Evolutionary conservation across 2,113 vertebrate species (phyloP).

Genomic region (Ailuropoda melanoleuca): DNA sequence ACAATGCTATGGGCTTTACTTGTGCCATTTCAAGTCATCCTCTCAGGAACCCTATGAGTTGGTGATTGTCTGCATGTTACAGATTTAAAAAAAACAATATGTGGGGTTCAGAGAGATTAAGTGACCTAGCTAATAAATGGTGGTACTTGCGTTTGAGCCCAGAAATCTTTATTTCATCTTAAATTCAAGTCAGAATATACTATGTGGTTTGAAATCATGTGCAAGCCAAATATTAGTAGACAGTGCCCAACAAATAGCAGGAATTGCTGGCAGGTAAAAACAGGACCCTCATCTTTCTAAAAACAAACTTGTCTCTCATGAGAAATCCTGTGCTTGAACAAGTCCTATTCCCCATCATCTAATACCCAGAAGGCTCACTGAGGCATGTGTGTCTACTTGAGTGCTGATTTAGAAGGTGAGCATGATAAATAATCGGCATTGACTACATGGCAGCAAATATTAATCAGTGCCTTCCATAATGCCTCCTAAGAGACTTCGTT

Average conservation of each 20-base stretch:
- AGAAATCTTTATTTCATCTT: not conserved
- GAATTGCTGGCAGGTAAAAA: not conserved
- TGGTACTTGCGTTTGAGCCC: not conserved
- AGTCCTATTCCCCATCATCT: constrained; percentile 6
- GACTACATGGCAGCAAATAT: constrained; percentile 54
- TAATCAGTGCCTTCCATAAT: constrained; percentile 56
- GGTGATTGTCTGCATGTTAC: not conserved
- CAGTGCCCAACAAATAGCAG: not conserved
- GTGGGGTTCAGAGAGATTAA: not conserved
- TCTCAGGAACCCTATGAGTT: not conserved
- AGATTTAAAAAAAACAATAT: not conserved
- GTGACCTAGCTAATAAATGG: not conserved
- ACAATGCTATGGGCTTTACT: not conserved
- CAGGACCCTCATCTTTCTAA: not conserved
- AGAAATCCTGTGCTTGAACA: not conserved
- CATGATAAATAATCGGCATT: constrained; percentile 51
- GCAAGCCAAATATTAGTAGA: not conserved
- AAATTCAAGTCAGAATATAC: not conserved
- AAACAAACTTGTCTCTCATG: constrained; percentile 43
- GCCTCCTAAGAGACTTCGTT: constrained; percentile 57
- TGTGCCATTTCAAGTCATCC: not conserved
- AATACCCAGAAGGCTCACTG: not conserved
- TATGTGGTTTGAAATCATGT: not conserved
- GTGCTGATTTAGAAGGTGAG: constrained; percentile 46
- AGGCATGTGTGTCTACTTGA: not conserved